Evolutionary conservation across 2,888 invertebrate genomes (phyloP).

Genomic region (Frankliniella intonsa): DNA sequence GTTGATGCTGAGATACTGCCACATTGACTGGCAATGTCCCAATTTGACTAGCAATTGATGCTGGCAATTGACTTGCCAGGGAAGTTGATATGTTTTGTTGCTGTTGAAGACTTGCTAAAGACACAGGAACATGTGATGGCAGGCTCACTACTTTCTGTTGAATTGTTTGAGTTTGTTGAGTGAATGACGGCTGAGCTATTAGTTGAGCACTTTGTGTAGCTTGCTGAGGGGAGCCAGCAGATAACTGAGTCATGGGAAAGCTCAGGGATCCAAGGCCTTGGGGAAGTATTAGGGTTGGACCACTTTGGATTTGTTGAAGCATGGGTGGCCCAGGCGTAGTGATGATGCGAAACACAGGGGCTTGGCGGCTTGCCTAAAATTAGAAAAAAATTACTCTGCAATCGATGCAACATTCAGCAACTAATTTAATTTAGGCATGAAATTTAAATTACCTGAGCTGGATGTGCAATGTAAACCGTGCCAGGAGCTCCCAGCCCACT

Average conservation of each 20-base stretch:
- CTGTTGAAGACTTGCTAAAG: constrained; percentile 17
- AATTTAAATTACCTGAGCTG: background rate
- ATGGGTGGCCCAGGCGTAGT: background rate
- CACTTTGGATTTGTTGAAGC: background rate
- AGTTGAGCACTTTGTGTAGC: background rate
- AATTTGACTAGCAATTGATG: constrained; percentile 20
- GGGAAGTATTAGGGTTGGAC: background rate
- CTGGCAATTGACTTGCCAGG: background rate
- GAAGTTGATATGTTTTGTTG: constrained; percentile 29
- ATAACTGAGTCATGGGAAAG: background rate
- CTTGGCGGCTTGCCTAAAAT: background rate
- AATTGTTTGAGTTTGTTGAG: constrained; percentile 3
- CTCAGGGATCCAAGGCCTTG: background rate
- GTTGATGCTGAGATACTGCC: constrained; percentile 16
- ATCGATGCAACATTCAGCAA: too few relatives aligned
- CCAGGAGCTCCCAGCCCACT: constrained; percentile 6
- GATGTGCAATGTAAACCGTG: background rate
- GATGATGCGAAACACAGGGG: background rate
- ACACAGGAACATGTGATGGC: background rate
- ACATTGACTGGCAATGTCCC: constrained; percentile 7
- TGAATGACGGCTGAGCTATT: background rate
- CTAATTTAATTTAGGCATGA: background rate
- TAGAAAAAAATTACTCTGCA: background rate
- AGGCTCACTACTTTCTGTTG: constrained; percentile 25
- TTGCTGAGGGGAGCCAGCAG: background rate